A percentile compares a stretch with the other conserved stretches of the same genome.
These are phyloP conservation scores for Phyllotreta striolata DNA, from an alignment of 2,888 invertebrate genomes.

Conservation along the genomic window DNA sequence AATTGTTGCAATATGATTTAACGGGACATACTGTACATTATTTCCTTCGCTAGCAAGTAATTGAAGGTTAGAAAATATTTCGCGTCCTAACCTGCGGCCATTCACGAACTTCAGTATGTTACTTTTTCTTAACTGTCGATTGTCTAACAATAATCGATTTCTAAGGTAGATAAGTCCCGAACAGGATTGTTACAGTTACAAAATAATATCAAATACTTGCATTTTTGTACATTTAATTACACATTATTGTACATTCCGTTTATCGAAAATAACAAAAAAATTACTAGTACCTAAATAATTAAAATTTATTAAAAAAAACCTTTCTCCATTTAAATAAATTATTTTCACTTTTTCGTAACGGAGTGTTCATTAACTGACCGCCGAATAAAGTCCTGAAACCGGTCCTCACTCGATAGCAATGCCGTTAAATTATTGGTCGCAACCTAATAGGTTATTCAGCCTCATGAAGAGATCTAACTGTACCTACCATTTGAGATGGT, in stretches of 20 bases:
- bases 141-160: slow-evolving; percentile 41
- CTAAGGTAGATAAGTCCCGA: slow-evolving; percentile 31
- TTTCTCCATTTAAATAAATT: too few species aligned
- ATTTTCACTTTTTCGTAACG: too few species aligned
- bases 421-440: slow-evolving; percentile 32
- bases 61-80: slow-evolving; percentile 45
- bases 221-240: too few species aligned
- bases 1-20: not conserved
- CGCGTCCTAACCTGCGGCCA: slow-evolving; percentile 43
- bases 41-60: slow-evolving; percentile 45
- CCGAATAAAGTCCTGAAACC: not conserved
- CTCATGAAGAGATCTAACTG: slow-evolving; percentile 24
- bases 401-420: slow-evolving; percentile 19
- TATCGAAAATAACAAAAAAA: too few species aligned
- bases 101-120: slow-evolving; percentile 40
- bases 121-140: slow-evolving; percentile 39
- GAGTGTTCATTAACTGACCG: not conserved
- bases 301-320: too few species aligned
- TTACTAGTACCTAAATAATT: too few species aligned
- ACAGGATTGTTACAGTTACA: slow-evolving; percentile 16
- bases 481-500: slow-evolving; percentile 23
- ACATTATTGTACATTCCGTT: too few species aligned
- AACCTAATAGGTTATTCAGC: slow-evolving; percentile 24
- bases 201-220: not conserved
- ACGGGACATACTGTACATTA: slow-evolving; percentile 5